Base-by-base conservation (phyloP, 2,888 invertebrate species). In the Nymphalis c-album region DNA sequence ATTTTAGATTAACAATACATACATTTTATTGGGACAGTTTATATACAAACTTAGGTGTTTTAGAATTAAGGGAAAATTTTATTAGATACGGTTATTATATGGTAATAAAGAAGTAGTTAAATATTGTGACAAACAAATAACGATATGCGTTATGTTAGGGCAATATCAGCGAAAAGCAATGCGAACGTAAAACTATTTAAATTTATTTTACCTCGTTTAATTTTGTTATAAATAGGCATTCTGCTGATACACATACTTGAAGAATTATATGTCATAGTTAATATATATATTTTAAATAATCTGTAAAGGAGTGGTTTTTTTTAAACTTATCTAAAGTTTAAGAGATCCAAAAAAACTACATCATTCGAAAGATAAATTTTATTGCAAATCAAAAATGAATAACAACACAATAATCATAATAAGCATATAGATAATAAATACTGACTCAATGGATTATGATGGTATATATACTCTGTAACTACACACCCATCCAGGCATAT, bases 401-500 rank as follows among this genome's bases (percentile, higher is more conserved):
- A 65, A 69, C 74, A 77, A 73, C 67, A 70, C 70, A 65, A 70
- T 65, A 46, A 70, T 63, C 71, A 67, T 69, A 77, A 71, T 69
- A 79, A 77, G 78, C 77, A 61, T 77, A 80, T 74, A 76, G 67
- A 70, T 71, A 74, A 64, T 75, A 74, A 79, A 81, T 81, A 82
- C 77, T 80, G 79, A 78, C 57, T 71, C 70, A 67, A 76, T 66
- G 74, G 75, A 80, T 55, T 26, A 55, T 77, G 71, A 70, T 68
- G 68, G 61, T 70, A 70, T 71, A 74, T 73, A 74, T 74, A 77
- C 67, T 73, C 72, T 72, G 74, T 69, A 80, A 78, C 84, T 90
- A 90, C 90, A 91, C 91, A 91, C 90, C 91, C 83, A 86, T 88
- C 86, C 87, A 84, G 81, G 81, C 80, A 84, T 76, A 80, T 78